Evolutionary conservation across 2,888 invertebrate genomes (phyloP).

Genomic region (Pseudococcus viburni): DNA sequence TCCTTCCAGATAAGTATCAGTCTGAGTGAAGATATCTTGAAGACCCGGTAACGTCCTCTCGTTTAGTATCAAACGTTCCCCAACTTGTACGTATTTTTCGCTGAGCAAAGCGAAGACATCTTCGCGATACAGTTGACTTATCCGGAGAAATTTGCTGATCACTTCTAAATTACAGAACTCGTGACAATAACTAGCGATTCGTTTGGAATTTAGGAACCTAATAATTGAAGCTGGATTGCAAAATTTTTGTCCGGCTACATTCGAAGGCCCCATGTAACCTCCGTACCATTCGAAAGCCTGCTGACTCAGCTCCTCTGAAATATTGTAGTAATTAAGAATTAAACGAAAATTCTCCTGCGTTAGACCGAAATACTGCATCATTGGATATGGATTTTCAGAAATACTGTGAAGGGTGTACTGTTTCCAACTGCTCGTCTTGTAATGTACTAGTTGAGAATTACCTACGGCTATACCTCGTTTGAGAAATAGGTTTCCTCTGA

Average conservation of each 20-base stretch:
- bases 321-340: not conserved
- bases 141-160: not conserved
- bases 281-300: not conserved
- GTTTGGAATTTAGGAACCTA: not conserved
- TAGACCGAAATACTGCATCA: slow-evolving; percentile 48
- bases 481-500: slow-evolving; percentile 10
- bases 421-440: not conserved
- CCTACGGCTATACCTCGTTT: slow-evolving; percentile 10
- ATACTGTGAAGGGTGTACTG: not conserved
- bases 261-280: not conserved
- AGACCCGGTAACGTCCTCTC: not conserved
- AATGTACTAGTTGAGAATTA: not conserved
- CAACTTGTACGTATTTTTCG: not conserved
- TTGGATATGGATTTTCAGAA: not conserved
- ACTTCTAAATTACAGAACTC: not conserved
- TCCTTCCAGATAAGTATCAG: not conserved
- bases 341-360: not conserved
- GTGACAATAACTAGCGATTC: not conserved
- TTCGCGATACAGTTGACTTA: not conserved
- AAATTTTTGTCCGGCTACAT: not conserved
- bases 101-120: slow-evolving; percentile 5
- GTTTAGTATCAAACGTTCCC: slow-evolving; percentile 17
- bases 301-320: not conserved
- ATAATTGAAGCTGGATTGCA: not conserved
- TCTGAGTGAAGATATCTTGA: not conserved